Conservation (phyloP, 2,113 vertebrate species). For the Nestor notabilis region DNA sequence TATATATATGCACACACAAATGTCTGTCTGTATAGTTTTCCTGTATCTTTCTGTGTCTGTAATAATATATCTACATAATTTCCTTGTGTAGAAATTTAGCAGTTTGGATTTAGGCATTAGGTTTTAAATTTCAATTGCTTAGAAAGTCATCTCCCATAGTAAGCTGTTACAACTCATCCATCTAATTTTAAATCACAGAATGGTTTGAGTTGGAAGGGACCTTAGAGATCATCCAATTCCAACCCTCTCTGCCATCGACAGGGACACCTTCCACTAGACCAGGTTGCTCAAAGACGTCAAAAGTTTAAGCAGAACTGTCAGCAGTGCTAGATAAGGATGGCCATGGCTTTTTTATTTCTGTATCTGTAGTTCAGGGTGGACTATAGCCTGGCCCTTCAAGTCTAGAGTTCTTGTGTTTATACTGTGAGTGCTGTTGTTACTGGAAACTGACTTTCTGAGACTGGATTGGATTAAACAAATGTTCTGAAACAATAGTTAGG, state of each 20-base stretch:
- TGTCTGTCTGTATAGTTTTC: background rate
- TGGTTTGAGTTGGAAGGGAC: background rate
- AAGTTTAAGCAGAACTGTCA: background rate
- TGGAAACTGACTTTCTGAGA: background rate
- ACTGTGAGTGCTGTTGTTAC: background rate
- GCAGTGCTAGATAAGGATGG: background rate
- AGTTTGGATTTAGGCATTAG: background rate
- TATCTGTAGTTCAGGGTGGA: background rate
- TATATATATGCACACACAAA: background rate
- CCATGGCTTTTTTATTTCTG: background rate
- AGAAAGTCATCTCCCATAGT: background rate
- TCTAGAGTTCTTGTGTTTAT: background rate
- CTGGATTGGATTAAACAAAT: background rate
- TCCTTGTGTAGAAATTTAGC: background rate
- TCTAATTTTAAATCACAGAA: background rate
- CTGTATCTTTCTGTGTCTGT: background rate
- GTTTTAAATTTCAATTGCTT: background rate
- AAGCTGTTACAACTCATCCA: background rate
- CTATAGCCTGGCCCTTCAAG: background rate
- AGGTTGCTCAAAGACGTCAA: background rate
- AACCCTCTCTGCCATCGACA: background rate
- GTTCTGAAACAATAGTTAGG: background rate
- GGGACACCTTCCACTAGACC: background rate
- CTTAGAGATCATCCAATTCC: background rate
- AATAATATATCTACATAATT: background rate